phyloP scores from a whole-genome alignment of 2,797 vertebrate genomes.

The Sebastes nivosus region DNA sequence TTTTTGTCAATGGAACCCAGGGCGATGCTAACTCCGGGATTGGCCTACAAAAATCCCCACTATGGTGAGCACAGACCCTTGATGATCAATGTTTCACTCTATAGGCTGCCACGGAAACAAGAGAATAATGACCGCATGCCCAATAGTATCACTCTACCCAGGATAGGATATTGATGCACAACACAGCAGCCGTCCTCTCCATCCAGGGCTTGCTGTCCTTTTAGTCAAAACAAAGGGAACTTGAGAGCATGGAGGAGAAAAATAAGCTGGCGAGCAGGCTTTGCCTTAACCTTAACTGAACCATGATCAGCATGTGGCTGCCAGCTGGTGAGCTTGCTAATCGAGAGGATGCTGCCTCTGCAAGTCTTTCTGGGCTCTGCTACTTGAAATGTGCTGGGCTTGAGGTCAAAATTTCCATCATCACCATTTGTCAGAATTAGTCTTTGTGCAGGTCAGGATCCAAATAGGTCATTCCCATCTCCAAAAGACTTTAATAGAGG shows the following conservation, averaged over 20 bases:
- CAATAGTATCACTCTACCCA: constrained; percentile 20
- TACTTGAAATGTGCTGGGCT: constrained; percentile 24
- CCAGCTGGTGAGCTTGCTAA: constrained; percentile 66
- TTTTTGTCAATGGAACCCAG: too few species aligned
- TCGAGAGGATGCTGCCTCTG: constrained; percentile 58
- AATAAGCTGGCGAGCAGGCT: constrained; percentile 41
- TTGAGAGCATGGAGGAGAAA: constrained; percentile 19
- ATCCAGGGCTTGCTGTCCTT: constrained; percentile 8
- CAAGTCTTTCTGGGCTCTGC: constrained; percentile 33
- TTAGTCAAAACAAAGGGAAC: constrained; percentile 46
- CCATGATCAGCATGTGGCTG: constrained; percentile 63
- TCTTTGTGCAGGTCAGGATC: constrained; percentile 13
- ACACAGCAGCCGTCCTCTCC: constrained; percentile 22
- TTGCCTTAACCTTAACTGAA: constrained; percentile 62
- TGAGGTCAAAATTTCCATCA: constrained; percentile 44
- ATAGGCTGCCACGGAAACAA: not conserved
- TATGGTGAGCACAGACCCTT: not conserved
- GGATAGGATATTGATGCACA: constrained; percentile 41
- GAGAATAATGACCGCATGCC: constrained; percentile 45
- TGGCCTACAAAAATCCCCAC: too few species aligned
- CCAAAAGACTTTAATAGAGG: not conserved
- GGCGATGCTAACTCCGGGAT: too few species aligned
- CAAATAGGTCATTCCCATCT: constrained; percentile 4
- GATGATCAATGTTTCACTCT: constrained; percentile 15
- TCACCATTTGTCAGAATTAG: constrained; percentile 41